Percentiles rank a stretch among this genome's conserved stretches.
phyloP scores from a whole-genome alignment of 2,113 vertebrate genomes.

The Calyptommatus sinebrachiatus region DNA sequence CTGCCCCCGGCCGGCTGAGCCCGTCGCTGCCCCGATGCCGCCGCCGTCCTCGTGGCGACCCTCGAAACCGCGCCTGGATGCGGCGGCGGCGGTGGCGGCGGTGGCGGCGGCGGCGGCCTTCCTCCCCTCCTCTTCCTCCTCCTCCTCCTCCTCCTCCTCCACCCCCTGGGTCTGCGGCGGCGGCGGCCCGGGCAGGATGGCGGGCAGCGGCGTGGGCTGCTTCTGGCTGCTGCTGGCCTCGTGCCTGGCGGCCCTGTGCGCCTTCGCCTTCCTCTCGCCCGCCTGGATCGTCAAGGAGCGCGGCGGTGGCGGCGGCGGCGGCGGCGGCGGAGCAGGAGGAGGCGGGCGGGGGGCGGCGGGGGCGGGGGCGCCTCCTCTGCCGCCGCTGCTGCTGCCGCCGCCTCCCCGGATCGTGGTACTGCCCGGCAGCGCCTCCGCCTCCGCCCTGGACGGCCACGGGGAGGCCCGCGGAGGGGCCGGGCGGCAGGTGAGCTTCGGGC shows the following conservation, averaged over 20 bases:
- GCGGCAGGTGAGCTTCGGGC: conserved; percentile 82
- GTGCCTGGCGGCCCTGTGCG: conserved; percentile 82
- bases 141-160: too few relatives aligned
- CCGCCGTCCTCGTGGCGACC: conserved; percentile 36
- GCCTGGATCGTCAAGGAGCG: conserved; percentile 82
- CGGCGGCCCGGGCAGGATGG: not conserved
- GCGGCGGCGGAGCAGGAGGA: not conserved
- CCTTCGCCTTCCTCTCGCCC: conserved; percentile 84
- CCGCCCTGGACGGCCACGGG: not conserved
- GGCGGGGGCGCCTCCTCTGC: not conserved
- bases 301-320: not conserved
- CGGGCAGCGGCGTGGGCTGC: conserved; percentile 79
- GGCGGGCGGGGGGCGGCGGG: not conserved
- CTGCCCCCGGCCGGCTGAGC: conserved; percentile 66
- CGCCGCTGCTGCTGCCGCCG: too few relatives aligned
- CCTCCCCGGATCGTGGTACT: too few relatives aligned
- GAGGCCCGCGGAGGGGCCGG: not conserved
- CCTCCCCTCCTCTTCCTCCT: conserved; percentile 72
- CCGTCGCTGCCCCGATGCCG: conserved; percentile 63
- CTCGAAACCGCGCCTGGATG: conserved; percentile 74
- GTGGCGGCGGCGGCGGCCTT: too few relatives aligned
- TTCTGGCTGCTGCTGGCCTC: conserved; percentile 87
- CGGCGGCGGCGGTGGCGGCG: too few relatives aligned
- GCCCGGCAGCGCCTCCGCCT: not conserved
- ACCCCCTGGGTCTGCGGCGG: too few relatives aligned